Evolutionary conservation across 2,797 vertebrate genomes (phyloP).

Genomic region (Artibeus lituratus): DNA sequence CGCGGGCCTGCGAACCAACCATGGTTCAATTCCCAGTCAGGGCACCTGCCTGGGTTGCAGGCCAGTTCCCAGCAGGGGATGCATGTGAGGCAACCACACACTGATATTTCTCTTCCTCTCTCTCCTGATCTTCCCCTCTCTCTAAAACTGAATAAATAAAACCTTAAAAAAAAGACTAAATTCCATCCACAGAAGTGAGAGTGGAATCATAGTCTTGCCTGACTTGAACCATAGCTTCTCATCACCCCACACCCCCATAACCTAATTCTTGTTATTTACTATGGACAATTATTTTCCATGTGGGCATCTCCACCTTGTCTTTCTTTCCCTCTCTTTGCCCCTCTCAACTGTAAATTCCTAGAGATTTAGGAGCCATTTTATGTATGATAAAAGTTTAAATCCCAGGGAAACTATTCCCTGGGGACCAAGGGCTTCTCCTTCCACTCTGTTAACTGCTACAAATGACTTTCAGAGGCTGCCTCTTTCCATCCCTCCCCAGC

Average conservation of each 20-base stretch:
- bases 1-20: too few species aligned
- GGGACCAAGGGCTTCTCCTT: background rate
- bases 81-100: too few species aligned
- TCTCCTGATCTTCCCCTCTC: too few species aligned
- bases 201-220: accelerated
- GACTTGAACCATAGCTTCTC: background rate
- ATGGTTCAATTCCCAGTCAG: too few species aligned
- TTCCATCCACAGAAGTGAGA: background rate
- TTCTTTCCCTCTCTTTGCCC: background rate
- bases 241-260: background rate
- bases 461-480: background rate
- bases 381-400: background rate
- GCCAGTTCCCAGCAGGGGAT: too few species aligned
- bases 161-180: too few species aligned
- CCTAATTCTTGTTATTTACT: background rate
- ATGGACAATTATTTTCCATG: background rate
- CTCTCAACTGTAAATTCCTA: background rate
- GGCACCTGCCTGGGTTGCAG: too few species aligned
- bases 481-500: background rate
- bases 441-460: background rate
- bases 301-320: background rate
- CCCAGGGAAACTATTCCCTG: background rate
- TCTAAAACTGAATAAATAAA: too few species aligned
- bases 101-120: too few species aligned
- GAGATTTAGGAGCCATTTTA: background rate